These are phyloP conservation scores for Tetranychus truncatus DNA, from an alignment of 2,888 invertebrate genomes.

Conservation along the genomic window DNA sequence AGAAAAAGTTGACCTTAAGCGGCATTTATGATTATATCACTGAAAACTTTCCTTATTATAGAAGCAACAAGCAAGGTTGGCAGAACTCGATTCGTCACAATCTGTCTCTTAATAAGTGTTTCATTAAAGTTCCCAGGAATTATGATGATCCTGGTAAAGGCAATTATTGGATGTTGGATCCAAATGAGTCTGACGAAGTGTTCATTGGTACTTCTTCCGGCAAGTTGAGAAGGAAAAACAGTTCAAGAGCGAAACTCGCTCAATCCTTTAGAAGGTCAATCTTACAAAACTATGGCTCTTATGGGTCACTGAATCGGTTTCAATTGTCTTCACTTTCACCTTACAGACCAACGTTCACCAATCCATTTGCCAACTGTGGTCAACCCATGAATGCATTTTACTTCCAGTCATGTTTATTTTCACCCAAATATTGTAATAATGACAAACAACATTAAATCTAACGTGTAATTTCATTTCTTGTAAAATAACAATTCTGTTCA, in stretches of 20 bases:
- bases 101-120: not conserved
- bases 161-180: constrained; percentile 3
- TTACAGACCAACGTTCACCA: no score
- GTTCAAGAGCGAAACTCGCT: constrained; percentile 66
- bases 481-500: no score
- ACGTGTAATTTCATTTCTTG: no score
- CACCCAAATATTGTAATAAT: no score
- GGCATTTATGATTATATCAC: constrained; percentile 6
- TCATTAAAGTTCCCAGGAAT: not conserved
- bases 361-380: no score
- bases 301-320: no score
- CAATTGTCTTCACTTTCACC: no score
- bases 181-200: constrained; percentile 69
- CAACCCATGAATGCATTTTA: no score
- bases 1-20: not conserved
- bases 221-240: constrained; percentile 71
- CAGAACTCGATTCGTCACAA: constrained; percentile 7
- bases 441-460: no score
- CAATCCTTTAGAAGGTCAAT: constrained; percentile 36
- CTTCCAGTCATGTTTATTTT: no score
- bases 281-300: not conserved
- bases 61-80: not conserved
- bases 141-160: constrained; percentile 10
- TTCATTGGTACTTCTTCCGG: constrained; percentile 96
- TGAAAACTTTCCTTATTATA: constrained; percentile 4